Conservation (phyloP, 2,888 invertebrate genomes). For the Lycophotia porphyrea region DNA sequence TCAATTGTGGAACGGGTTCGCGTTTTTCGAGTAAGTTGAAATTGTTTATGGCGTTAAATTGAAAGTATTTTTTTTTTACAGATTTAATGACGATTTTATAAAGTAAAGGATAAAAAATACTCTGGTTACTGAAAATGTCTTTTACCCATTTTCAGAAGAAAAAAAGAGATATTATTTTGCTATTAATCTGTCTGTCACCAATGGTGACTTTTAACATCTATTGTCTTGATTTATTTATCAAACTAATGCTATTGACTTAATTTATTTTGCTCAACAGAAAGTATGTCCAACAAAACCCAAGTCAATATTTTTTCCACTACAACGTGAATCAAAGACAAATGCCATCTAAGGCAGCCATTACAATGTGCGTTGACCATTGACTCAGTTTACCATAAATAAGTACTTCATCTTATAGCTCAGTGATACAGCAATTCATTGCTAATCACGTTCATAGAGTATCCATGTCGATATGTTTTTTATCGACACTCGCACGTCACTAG, state of each 20-base stretch:
- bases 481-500: conserved; percentile 72
- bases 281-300: not conserved
- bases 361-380: conserved; percentile 53
- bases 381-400: conserved; percentile 63
- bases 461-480: conserved; percentile 74
- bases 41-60: conserved; percentile 1
- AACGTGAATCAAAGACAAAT: conserved; percentile 41
- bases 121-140: not conserved
- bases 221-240: not conserved
- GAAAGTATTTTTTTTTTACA: not conserved
- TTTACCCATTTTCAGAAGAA: not conserved
- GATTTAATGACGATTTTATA: too few relatives aligned
- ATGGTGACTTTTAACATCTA: not conserved
- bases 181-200: too few relatives aligned
- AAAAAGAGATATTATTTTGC: not conserved
- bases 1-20: conserved; percentile 41
- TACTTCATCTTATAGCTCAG: conserved; percentile 57
- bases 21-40: conserved; percentile 8
- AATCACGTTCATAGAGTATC: conserved; percentile 71
- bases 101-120: not conserved
- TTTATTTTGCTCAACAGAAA: not conserved
- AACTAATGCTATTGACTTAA: not conserved
- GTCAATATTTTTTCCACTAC: not conserved
- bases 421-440: conserved; percentile 70
- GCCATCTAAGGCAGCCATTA: conserved; percentile 45